Base-by-base conservation (phyloP, 2,888 invertebrate species). In the Tetragnatha montana region DNA sequence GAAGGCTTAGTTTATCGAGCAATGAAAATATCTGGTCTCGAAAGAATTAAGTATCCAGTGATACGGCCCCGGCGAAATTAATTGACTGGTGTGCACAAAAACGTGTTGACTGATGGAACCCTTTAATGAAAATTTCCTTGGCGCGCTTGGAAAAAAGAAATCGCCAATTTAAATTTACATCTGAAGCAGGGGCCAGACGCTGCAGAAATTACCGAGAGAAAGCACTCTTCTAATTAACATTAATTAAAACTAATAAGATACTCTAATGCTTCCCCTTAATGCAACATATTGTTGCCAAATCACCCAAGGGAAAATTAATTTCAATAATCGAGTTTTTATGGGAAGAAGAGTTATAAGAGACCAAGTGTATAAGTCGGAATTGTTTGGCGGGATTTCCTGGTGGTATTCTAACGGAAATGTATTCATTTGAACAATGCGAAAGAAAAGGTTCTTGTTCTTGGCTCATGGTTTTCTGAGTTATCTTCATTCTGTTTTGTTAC, bases 21-120 rank as follows among this genome's bases (percentile, higher is more conserved):
- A 49, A 49, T 17, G 78, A 76, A 76, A 76, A 76, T 21, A 21
- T 19, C 76, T 10, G 49, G n/a, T n/a, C 49, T 21, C 21, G 21
- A 78, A 78, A 78, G 78, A 60, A 60, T 78, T 8, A 68, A 60
- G 78, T 1, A 22, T 60, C 78, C 6, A 78, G 51, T 47, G 74
- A 74, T 74, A 60, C 60, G 8, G 73, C 49, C 35, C 49, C 21
- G 51, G 60, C 82, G 51, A 49, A 60, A 71, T 82, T 82, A 82
- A 82, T 82, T 82, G 82, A 82, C 82, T 74, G 51, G 50, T 71
- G 71, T 74, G 35, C 74, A 74, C 82, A 82, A 74, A 82, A 82
- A 81, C 70, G 50, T 81, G 71, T 81, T 81, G 71, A 73, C 73
- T 71, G 73, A 71, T 73, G 73, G 51, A 51, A 49, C 73, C 60